A percentile compares a stretch with the other conserved stretches of the same genome.
Conservation (phyloP, 2,113 vertebrate species). For the Leptosomus discolor region DNA sequence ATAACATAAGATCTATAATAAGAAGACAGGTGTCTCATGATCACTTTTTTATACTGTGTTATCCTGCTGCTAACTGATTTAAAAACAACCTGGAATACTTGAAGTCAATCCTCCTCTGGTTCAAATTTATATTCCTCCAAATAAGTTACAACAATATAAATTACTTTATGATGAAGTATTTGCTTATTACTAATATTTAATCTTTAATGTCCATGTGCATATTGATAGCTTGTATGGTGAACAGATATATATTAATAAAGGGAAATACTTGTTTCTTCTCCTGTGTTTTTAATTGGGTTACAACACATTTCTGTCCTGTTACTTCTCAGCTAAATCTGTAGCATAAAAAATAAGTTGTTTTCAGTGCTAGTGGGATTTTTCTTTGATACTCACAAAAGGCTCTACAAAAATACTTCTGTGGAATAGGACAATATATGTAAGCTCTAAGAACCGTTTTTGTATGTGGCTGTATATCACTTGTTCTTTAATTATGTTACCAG, state of each 20-base stretch:
- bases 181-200: conserved; percentile 51
- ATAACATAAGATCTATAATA: conserved; percentile 49
- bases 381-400: neutral
- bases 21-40: neutral
- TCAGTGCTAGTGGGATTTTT: neutral
- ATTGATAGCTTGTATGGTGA: conserved; percentile 55
- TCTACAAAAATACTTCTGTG: neutral
- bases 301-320: neutral
- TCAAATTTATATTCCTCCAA: neutral
- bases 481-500: neutral
- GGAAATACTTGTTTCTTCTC: conserved; percentile 93
- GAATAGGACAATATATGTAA: neutral
- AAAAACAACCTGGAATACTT: conserved; percentile 18
- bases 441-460: neutral
- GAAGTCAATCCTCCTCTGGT: neutral
- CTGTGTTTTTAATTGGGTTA: conserved; percentile 81
- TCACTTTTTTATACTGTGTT: neutral
- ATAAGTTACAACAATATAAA: neutral
- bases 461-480: neutral
- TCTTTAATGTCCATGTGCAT: conserved; percentile 32
- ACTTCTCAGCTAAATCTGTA: neutral
- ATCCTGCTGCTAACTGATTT: conserved; percentile 20
- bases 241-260: conserved; percentile 85
- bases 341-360: neutral
- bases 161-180: conserved; percentile 11